These are phyloP conservation scores for Thaumetopoea pityocampa DNA, from an alignment of 1,140 invertebrate genomes.

Conservation along the genomic window DNA sequence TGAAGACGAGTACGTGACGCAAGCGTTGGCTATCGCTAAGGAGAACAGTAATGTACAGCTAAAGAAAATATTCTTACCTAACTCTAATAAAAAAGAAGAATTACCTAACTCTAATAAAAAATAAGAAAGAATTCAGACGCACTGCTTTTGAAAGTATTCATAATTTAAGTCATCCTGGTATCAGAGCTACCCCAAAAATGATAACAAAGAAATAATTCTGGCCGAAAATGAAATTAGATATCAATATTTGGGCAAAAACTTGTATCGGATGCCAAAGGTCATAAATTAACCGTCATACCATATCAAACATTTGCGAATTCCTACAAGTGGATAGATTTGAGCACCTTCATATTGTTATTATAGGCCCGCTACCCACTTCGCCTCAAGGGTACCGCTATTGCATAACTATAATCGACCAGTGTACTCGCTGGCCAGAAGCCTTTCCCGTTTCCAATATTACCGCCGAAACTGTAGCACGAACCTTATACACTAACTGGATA, in stretches of 20 bases:
- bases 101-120: slow-evolving; percentile 6
- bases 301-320: slow-evolving; percentile 14
- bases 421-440: no score
- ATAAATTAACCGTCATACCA: slow-evolving; percentile 26
- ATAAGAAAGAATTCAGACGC: slow-evolving; percentile 1
- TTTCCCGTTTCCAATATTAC: no score
- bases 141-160: slow-evolving; percentile 10
- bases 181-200: slow-evolving; percentile 2
- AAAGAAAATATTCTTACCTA: slow-evolving; percentile 8
- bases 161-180: slow-evolving; percentile 16
- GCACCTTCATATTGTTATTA: slow-evolving; percentile 71
- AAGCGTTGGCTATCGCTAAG: no score
- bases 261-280: slow-evolving; percentile 30
- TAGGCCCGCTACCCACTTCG: slow-evolving; percentile 58
- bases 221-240: slow-evolving; percentile 17
- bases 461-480: no score
- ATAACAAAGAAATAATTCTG: slow-evolving; percentile 13
- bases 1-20: no score
- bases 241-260: slow-evolving; percentile 35
- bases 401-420: no score
- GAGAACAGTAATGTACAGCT: neutral
- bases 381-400: slow-evolving; percentile 24
- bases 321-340: slow-evolving; percentile 42
- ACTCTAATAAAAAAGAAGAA: slow-evolving; percentile 1
- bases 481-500: no score